Evolutionary conservation across 2,888 invertebrate species (phyloP), one percentile per base, ranked within the genome.

Genomic region (Phalera bucephala): DNA sequence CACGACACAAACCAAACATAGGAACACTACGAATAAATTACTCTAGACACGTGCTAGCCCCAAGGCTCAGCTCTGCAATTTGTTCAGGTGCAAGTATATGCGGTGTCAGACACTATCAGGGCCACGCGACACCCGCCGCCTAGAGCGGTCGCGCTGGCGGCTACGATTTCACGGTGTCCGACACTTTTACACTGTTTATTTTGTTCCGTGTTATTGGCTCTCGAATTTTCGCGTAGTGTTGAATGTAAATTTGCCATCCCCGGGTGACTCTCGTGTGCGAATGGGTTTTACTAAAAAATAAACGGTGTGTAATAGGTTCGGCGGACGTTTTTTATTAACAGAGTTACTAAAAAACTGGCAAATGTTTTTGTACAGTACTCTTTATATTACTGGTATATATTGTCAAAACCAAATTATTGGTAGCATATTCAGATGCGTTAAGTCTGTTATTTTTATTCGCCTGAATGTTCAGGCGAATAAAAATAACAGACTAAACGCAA

Each of bases 71-170:
- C 54, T 46, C 42, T 36, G 38, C 64, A 71, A 73, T 70, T 72
- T 70, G 70, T 58, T 54, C 51, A 48, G 48, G 48, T 52, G 52
- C 51, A 45, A 39, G 53, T 51, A 56, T 59, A 61, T 47, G 39
- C 39, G 45, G 47, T 64, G 68, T 66, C 64, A 49, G 64, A 59
- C 58, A 62, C 52, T 71, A 71, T 72, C 72, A 60, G 63, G 39
- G 47, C 33, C 52, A 41, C 44, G 53, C 41, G 55, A 52, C 51
- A 52, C 29, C 14, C 36, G 40, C 36, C 53, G 52, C 55, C 45
- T 49, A 49, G 53, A 40, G 48, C 49, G 41, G 36, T 35, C 53
- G 49, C 56, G 34, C 37, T 20, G 48, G 43, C 52, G 45, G 47
- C 49, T 58, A 52, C 56, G 52, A 66, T 65, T 65, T 68, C 60